Evolutionary conservation across 2,888 invertebrate genomes (phyloP), one percentile per base, ranked within the genome.

Genomic region (Teinopalpus imperialis): DNA sequence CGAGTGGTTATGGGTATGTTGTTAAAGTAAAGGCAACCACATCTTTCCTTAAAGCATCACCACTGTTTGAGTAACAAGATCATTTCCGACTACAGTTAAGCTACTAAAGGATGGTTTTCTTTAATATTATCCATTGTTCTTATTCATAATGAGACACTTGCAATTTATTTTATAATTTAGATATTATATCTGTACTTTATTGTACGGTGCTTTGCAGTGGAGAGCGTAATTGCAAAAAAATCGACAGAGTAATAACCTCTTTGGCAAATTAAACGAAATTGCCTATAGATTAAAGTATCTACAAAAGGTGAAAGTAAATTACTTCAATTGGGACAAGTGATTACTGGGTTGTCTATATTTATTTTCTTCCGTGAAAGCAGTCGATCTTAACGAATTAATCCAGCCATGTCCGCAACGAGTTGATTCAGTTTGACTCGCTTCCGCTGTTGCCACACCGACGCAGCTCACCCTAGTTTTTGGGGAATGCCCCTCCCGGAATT

Each of bases 331-430:
- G 63, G 71, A 66, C 74, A 70, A 66, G 63, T 60, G 63, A 70
- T 72, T 67, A 71, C 57, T 61, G 64, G 52, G 54, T 61, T 51
- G 68, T 69, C 73, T 69, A 69, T 78, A 75, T 78, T 75, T 75
- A 67, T 71, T 69, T 72, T 56, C 54, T 52, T 57, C 61, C 49
- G 64, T 60, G 71, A 73, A 79, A 75, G 66, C 61, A 55, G 66
- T 45, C 45, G 32, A 40, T 70, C 72, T 74, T 67, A 67, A 70
- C 72, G 66, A 76, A 80, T 81, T 82, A 81, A 81, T 81, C 63
- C 64, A 64, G 62, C 56, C 67, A 59, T 71, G 67, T 74, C 69
- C 61, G 67, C 52, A 55, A 20, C 49, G 53, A 61, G 53, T 54
- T 56, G 63, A 66, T 69, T 74, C 68, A 66, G 59, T 69, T 66